Evolutionary conservation across 2,797 vertebrate genomes (phyloP).

Genomic region (Gephyroberyx darwinii): DNA sequence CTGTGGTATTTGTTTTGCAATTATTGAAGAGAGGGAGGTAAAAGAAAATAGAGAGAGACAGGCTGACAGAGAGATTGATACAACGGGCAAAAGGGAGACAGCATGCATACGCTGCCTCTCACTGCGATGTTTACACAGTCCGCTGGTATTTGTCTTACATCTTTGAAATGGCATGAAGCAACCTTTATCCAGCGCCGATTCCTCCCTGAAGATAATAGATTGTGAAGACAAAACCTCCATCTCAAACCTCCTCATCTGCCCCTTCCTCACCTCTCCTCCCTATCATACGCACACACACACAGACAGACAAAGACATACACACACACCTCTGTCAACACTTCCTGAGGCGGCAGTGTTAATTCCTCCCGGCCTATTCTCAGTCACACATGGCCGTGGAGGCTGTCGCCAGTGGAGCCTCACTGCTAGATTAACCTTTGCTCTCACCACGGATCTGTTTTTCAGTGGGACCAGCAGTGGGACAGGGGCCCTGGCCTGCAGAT

Average conservation of each 20-base stretch:
- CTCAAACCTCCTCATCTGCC: constrained; percentile 55
- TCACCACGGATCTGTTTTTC: constrained; percentile 76
- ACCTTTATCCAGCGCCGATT: constrained; percentile 71
- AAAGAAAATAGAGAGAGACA: constrained; percentile 35
- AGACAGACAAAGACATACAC: constrained; percentile 22
- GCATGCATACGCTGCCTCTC: constrained; percentile 47
- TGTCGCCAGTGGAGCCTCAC: constrained; percentile 69
- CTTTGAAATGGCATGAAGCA: constrained; percentile 72
- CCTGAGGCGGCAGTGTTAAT: constrained; percentile 71
- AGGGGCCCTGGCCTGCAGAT: constrained; percentile 67
- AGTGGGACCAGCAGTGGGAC: constrained; percentile 60
- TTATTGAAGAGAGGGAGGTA: constrained; percentile 17
- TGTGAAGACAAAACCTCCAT: constrained; percentile 69
- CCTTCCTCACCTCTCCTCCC: constrained; percentile 53
- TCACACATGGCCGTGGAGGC: constrained; percentile 72
- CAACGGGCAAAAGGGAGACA: constrained; percentile 55
- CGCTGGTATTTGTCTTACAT: constrained; percentile 76
- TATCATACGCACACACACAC: constrained; percentile 32
- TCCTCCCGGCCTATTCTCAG: constrained; percentile 77
- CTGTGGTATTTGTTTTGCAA: constrained; percentile 1
- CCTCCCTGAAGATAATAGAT: constrained; percentile 77
- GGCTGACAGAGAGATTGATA: constrained; percentile 63
- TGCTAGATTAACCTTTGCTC: constrained; percentile 81
- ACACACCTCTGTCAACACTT: constrained; percentile 74
- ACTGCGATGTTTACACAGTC: constrained; percentile 68